phyloP scores from a whole-genome alignment of 2,888 invertebrate genomes.

The Reticulitermes lucifugus region DNA sequence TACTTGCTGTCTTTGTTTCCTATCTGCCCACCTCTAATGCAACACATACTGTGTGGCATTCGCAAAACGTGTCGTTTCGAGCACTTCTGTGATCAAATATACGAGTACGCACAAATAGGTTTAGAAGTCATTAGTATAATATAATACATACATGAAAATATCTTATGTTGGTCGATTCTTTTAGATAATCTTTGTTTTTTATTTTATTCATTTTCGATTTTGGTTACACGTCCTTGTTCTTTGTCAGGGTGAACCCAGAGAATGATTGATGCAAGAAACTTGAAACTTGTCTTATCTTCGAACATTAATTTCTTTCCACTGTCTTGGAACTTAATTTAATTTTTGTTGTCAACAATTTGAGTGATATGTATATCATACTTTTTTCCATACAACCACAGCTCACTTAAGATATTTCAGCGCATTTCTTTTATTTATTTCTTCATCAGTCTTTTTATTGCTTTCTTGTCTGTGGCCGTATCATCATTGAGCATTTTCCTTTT shows the following conservation, averaged over 20 bases:
- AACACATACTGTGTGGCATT: background rate
- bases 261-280: slow-evolving; percentile 5
- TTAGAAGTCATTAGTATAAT: background rate
- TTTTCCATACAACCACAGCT: background rate
- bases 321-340: background rate
- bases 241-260: background rate
- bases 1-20: background rate
- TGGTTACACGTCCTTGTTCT: background rate
- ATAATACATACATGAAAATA: background rate
- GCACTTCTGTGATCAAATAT: background rate
- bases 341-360: background rate
- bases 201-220: background rate
- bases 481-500: background rate
- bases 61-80: background rate
- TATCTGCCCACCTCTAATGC: background rate
- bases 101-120: background rate
- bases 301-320: slow-evolving; percentile 4
- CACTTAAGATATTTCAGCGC: background rate
- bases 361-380: background rate
- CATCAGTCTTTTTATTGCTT: background rate
- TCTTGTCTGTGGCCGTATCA: background rate
- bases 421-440: background rate
- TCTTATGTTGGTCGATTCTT: background rate
- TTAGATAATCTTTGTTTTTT: background rate
- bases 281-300: background rate